Conservation (phyloP, 1,140 invertebrate genomes). For the Zaprionus tsacasi region DNA sequence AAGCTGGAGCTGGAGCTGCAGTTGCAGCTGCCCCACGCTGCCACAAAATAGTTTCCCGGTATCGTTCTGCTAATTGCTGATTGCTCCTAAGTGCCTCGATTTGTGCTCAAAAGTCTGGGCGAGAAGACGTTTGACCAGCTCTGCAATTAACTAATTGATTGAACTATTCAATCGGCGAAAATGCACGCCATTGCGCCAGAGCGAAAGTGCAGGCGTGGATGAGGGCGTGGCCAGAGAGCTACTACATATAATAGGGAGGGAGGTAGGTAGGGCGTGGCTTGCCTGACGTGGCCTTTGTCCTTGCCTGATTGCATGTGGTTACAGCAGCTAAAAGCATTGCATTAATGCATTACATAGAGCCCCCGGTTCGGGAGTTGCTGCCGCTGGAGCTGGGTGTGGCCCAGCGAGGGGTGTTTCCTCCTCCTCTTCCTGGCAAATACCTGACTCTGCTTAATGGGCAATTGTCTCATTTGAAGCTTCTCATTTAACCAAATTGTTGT, state of each 20-base stretch:
- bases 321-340: conserved; percentile 34
- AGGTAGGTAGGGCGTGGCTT: conserved; percentile 7
- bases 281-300: conserved; percentile 21
- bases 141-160: conserved; percentile 83
- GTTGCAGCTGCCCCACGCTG: background rate
- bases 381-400: conserved; percentile 1
- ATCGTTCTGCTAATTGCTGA: conserved; percentile 67
- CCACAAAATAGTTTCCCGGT: conserved; percentile 36
- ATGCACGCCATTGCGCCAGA: conserved; percentile 45
- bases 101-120: conserved; percentile 53
- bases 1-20: background rate
- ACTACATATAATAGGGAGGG: background rate
- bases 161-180: conserved; percentile 77
- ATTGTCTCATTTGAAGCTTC: conserved; percentile 12
- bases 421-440: conserved; percentile 11
- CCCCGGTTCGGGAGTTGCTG: background rate
- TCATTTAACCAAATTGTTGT: conserved; percentile 18
- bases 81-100: conserved; percentile 76
- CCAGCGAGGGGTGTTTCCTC: background rate
- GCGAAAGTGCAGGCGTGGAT: background rate
- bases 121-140: conserved; percentile 50
- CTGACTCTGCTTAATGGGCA: conserved; percentile 35
- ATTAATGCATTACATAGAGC: conserved; percentile 38
- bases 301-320: conserved; percentile 26
- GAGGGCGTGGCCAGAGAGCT: conserved; percentile 4